Base-by-base conservation (phyloP, 2,888 invertebrate genomes). In the Lasioglossum pauxillum region DNA sequence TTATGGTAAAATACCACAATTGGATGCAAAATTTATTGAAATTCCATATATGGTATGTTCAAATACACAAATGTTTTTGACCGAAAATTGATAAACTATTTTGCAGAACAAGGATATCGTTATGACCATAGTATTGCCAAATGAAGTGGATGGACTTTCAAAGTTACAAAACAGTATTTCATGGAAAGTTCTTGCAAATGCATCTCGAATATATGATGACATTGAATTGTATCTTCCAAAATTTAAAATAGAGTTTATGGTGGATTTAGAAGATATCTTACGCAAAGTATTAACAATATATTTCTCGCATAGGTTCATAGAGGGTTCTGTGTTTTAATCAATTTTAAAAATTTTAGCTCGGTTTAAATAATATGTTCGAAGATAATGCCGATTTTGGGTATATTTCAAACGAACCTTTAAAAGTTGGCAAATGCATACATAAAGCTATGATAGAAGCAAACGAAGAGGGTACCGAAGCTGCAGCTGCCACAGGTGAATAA, bases 121-220 rank as follows among this genome's bases (percentile, higher is more conserved):
- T 88, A 97, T 98, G 97, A 94, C 98, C 3, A 96, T 98, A 69
- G 95, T 98, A 79, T 95, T 98, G 83, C 98, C 98, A 0, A 96
- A 97, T 69, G 95, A 96, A 67, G 95, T 96, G 31, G 96, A 97
- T 80, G 98, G 98, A 0, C 92, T 96, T 38, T 73, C 88, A 16
- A 90, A 90, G 4, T 88, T 96, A 80, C 96, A 96, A 88, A 90
- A 92, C 23, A 95, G 95, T 84, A 94, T 96, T 64, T 88, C 94
- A n/a, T 93, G 93, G 86, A 88, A 95, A 78, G 80, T 95, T 7
- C 89, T 96, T 60, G 84, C 86, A 12, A 91, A 88, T 31, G 88
- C 90, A 74, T 73, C 88, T 60, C 78, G 85, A 71, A 83, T 75
- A 1, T 84, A 69, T 1, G 87, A 83, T 0, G 92, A 94, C 79